A percentile compares a stretch with the other conserved stretches of the same genome.
phyloP scores from a whole-genome alignment of 2,113 vertebrate genomes.

The Vanacampus margaritifer region DNA sequence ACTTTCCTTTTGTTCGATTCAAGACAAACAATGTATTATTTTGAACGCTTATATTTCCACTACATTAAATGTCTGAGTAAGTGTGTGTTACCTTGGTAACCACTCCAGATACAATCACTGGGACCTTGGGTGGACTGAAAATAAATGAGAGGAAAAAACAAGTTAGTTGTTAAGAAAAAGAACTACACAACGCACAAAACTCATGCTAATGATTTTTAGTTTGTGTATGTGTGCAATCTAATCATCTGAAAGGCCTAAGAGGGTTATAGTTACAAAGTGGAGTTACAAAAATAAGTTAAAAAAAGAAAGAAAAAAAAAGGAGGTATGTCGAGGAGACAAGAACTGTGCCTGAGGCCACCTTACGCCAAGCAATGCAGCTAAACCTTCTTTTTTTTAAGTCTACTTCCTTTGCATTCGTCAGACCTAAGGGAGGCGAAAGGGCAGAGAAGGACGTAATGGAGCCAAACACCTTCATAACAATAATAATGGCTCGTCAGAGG shows the following conservation, averaged over 20 bases:
- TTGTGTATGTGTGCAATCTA: slow-evolving; percentile 6
- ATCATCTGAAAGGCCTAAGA: background rate
- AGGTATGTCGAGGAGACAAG: no score
- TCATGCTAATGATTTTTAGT: background rate
- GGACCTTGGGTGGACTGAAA: slow-evolving; percentile 83
- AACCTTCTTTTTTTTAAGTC: no score
- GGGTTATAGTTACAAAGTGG: background rate
- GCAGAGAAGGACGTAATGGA: slow-evolving; percentile 6
- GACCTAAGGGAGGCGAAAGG: slow-evolving; percentile 10
- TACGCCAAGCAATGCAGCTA: no score
- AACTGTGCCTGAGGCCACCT: no score
- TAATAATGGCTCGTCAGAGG: slow-evolving; percentile 35
- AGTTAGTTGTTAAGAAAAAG: background rate
- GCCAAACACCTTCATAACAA: slow-evolving; percentile 24
- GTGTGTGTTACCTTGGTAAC: slow-evolving; percentile 85
- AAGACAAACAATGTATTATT: background rate
- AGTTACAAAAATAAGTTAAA: background rate
- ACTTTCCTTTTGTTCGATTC: background rate
- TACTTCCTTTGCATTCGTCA: background rate
- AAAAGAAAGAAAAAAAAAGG: no score
- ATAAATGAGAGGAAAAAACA: slow-evolving; percentile 28
- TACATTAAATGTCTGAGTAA: background rate
- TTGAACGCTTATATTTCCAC: slow-evolving; percentile 12
- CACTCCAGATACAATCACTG: slow-evolving; percentile 90
- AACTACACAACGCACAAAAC: background rate